A percentile compares a stretch with the other conserved stretches of the same genome.
These are phyloP conservation scores for Eubasilissa splendida DNA, from an alignment of 2,888 invertebrate species.

Conservation along the genomic window DNA sequence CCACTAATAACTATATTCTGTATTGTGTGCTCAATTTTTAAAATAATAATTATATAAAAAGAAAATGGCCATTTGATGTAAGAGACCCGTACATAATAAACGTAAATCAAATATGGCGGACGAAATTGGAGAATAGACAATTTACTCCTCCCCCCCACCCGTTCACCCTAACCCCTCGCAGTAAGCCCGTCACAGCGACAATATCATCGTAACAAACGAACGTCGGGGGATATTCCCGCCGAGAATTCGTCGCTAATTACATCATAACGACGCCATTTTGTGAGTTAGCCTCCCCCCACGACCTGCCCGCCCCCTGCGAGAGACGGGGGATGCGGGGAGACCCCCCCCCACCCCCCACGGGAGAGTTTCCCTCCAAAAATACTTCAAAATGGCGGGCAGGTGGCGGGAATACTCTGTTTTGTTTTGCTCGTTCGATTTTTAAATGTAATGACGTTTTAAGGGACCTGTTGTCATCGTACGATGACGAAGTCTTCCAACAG, in stretches of 20 bases:
- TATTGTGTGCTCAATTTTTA: too few species aligned
- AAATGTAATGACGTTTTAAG: too few species aligned
- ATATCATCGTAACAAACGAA: conserved; percentile 32
- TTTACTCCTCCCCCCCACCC: neutral
- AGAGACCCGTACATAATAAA: too few species aligned
- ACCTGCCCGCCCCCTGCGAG: conserved; percentile 38
- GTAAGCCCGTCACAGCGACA: neutral
- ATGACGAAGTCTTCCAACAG: too few species aligned
- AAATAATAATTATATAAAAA: too few species aligned
- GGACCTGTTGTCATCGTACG: too few species aligned
- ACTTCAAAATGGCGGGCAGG: conserved; percentile 29
- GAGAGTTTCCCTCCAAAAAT: conserved; percentile 8
- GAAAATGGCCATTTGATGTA: too few species aligned
- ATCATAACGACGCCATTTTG: conserved; percentile 59
- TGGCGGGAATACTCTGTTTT: neutral
- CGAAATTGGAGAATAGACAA: conserved; percentile 9
- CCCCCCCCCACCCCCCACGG: conserved; percentile 7
- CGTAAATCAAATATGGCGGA: conserved; percentile 14
- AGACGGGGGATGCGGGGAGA: neutral
- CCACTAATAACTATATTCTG: too few species aligned
- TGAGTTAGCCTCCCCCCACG: conserved; percentile 56
- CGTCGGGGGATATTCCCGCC: conserved; percentile 20
- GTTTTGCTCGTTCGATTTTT: too few species aligned
- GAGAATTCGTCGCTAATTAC: conserved; percentile 56
- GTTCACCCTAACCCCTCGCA: neutral